Percentiles rank a stretch among this genome's conserved stretches.
Conservation (phyloP, 2,888 invertebrate genomes). For the Cryptus armator region DNA sequence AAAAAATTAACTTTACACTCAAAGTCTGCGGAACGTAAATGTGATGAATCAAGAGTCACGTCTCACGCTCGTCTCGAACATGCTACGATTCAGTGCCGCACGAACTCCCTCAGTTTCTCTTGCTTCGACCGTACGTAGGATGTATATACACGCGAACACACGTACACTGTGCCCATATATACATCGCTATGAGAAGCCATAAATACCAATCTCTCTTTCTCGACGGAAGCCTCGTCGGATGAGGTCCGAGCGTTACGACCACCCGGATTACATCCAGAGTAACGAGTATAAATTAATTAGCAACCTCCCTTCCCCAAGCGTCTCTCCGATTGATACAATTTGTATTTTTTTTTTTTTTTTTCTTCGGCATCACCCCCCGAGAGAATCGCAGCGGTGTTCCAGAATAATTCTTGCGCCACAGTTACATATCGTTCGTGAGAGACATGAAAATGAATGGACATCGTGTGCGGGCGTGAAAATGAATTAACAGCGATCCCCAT, state of each 20-base stretch:
- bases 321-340: slow-evolving; percentile 65
- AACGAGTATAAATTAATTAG: slow-evolving; percentile 68
- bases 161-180: not conserved
- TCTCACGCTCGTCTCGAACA: slow-evolving; percentile 43
- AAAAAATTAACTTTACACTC: not conserved
- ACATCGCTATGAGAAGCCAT: slow-evolving; percentile 62
- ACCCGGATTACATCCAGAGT: slow-evolving; percentile 64
- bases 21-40: slow-evolving; percentile 16
- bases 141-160: slow-evolving; percentile 7
- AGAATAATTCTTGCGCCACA: not conserved
- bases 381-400: slow-evolving; percentile 26
- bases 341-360: slow-evolving; percentile 49
- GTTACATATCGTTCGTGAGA: slow-evolving; percentile 36
- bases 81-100: slow-evolving; percentile 30
- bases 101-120: slow-evolving; percentile 55
- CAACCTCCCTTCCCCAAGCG: slow-evolving; percentile 43
- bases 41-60: slow-evolving; percentile 46
- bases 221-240: slow-evolving; percentile 62
- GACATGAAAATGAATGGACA: slow-evolving; percentile 3
- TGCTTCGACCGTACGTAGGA: slow-evolving; percentile 25
- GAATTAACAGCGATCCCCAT: not conserved
- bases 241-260: slow-evolving; percentile 64
- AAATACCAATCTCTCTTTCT: slow-evolving; percentile 60
- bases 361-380: slow-evolving; percentile 36
- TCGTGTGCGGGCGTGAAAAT: not conserved